These are phyloP conservation scores for Drosophila ficusphila DNA, from an alignment of 1,140 invertebrate genomes.

Conservation along the genomic window DNA sequence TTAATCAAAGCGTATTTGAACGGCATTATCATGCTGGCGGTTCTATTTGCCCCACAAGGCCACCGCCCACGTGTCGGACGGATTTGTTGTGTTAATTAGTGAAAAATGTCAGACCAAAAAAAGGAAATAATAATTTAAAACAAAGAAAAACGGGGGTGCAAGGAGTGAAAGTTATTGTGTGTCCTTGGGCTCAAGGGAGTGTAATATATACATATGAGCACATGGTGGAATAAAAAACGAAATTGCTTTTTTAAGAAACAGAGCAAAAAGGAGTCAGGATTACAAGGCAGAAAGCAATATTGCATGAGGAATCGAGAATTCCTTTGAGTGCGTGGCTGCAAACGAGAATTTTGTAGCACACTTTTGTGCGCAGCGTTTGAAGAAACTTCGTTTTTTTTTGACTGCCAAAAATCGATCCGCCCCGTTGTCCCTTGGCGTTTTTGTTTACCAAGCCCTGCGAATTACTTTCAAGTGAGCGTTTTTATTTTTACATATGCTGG, in stretches of 20 bases:
- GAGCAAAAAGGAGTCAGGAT: conserved; percentile 26
- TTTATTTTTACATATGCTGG: conserved; percentile 14
- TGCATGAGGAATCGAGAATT: conserved; percentile 6
- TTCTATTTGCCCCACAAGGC: conserved; percentile 4
- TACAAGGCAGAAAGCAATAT: not conserved
- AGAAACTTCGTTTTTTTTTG: conserved; percentile 45
- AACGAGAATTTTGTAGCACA: conserved; percentile 51
- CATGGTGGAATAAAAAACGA: conserved; percentile 10
- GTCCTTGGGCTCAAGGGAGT: conserved; percentile 31
- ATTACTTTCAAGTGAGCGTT: conserved; percentile 38
- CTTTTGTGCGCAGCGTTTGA: conserved; percentile 72
- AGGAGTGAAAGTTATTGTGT: conserved; percentile 31
- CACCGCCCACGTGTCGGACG: conserved; percentile 23
- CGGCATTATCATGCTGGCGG: conserved; percentile 9
- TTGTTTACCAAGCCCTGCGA: conserved; percentile 21
- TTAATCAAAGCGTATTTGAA: conserved; percentile 42
- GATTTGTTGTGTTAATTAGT: conserved; percentile 46
- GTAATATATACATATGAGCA: conserved; percentile 26
- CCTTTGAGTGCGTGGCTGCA: conserved; percentile 8
- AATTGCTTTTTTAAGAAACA: conserved; percentile 9
- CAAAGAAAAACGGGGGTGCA: not conserved
- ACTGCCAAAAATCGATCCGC: conserved; percentile 34
- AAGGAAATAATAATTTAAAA: conserved; percentile 4
- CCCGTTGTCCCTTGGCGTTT: conserved; percentile 6
- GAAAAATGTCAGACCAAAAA: conserved; percentile 26